Conservation (phyloP, 1,140 invertebrate species). For the Phocides pigmalion region DNA sequence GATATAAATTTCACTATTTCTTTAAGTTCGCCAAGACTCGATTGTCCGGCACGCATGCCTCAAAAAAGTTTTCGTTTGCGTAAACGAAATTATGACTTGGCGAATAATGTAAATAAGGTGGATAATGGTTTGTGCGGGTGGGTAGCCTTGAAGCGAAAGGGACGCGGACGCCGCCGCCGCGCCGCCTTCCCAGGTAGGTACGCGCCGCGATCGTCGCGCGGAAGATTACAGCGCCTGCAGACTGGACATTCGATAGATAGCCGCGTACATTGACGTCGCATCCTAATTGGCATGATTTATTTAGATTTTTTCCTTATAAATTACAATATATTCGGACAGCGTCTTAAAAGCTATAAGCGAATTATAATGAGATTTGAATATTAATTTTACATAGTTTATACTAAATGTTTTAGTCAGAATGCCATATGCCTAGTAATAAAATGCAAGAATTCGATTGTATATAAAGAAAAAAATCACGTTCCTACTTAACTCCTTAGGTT, state of each 20-base stretch:
- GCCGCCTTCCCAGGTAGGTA: conserved; percentile 67
- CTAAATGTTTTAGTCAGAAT: no score
- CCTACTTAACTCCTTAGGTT: no score
- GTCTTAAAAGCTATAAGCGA: no score
- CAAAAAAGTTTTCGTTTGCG: conserved; percentile 46
- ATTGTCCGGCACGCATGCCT: conserved; percentile 53
- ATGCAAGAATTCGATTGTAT: no score
- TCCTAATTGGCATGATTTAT: no score
- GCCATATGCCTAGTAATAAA: no score
- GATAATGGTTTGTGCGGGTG: conserved; percentile 41
- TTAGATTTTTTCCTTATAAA: no score
- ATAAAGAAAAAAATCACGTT: no score
- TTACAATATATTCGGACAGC: no score
- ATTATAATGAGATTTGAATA: no score
- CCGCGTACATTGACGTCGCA: neutral
- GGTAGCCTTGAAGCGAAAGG: conserved; percentile 76
- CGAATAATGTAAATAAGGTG: conserved; percentile 36
- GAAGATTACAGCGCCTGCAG: conserved; percentile 48
- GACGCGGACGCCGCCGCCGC: conserved; percentile 67
- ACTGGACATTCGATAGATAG: conserved; percentile 29
- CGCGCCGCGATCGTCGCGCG: conserved; percentile 45
- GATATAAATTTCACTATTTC: conserved; percentile 37
- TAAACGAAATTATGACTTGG: conserved; percentile 39
- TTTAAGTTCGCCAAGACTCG: conserved; percentile 48
- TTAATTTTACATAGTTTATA: no score